Base-by-base conservation (phyloP, 30 jellyfish, hydroid and myxozoan genomes). In the Clytia hemisphaerica region DNA sequence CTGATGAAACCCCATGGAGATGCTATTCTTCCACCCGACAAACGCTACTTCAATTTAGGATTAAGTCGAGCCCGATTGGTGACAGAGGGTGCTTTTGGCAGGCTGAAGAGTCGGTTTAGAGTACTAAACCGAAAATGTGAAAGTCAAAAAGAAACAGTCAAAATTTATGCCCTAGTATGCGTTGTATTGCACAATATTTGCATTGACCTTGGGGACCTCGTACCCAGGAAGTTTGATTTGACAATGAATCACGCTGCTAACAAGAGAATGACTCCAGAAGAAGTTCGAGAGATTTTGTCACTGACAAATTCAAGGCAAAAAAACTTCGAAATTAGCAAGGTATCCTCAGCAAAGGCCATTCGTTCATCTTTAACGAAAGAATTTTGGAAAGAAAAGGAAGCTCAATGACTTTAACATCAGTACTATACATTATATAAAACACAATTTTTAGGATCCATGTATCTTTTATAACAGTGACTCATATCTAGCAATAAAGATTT, bases 11-110 rank as follows among this genome's bases (percentile, higher is more conserved):
- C 94, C 15, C 67, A 73, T 73, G 71, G 78, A 73, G 76, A 66
- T 82, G 94, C 94, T 1, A 78, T 73, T 18, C 47, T 82, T 40
- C 30, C 79, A 26, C 37, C 64, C 27, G 72, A 75, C 49, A 84
- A 82, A 78, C 40, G 84, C 30, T 58, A 82, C 67, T 82, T 82
- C 83, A 73, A 82, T 80, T 82, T 63, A 75, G 34, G 94, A 73
- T 79, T 67, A 57, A 73, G 94, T 59, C 90, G 94, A 30, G 94
- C 94, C 50, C 21, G 84, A 34, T 54, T 82, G 84, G 89, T 63
- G 21, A 73, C 76, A 33, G 92, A 82, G 71, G 84, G 93, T 24
- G 80, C 93, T 21, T 79, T 48, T 79, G 93, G 86, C 27, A 80
- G 73, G 76, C 65, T 81, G 71, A 81, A 71, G 61, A 83, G 88